These are phyloP conservation scores for Aphelenchoides besseyi DNA, from an alignment of 1,140 invertebrate genomes.

Conservation along the genomic window DNA sequence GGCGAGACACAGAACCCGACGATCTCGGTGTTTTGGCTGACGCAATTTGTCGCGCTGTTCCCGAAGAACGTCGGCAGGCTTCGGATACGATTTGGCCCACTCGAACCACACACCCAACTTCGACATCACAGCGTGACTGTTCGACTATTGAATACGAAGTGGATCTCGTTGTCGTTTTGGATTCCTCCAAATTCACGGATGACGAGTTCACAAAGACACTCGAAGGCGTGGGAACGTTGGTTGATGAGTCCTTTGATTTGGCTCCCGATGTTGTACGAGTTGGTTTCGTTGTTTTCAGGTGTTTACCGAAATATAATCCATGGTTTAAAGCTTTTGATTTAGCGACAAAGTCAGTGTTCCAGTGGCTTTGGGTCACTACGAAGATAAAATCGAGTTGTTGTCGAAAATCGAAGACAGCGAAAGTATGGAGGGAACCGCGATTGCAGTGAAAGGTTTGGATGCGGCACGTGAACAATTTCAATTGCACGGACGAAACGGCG, in stretches of 20 bases:
- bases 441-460: slow-evolving; percentile 57
- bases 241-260: slow-evolving; percentile 62
- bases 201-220: slow-evolving; percentile 51
- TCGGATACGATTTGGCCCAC: slow-evolving; percentile 37
- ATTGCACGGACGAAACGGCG: slow-evolving; percentile 49
- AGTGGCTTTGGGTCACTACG: slow-evolving; percentile 60
- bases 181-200: slow-evolving; percentile 58
- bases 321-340: slow-evolving; percentile 7
- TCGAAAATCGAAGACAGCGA: slow-evolving; percentile 52
- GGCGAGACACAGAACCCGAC: slow-evolving; percentile 50
- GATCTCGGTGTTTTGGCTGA: slow-evolving; percentile 55
- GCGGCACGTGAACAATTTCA: slow-evolving; percentile 61
- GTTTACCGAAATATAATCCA: not conserved
- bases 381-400: slow-evolving; percentile 61
- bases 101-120: slow-evolving; percentile 26
- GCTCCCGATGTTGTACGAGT: slow-evolving; percentile 59
- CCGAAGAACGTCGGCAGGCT: slow-evolving; percentile 20
- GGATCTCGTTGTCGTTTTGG: slow-evolving; percentile 55
- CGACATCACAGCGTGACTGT: slow-evolving; percentile 17
- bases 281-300: slow-evolving; percentile 60
- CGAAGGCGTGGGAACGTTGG: slow-evolving; percentile 52
- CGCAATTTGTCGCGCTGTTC: slow-evolving; percentile 48
- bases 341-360: slow-evolving; percentile 61
- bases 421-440: slow-evolving; percentile 40
- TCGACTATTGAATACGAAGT: slow-evolving; percentile 49